Base-by-base conservation (phyloP, 2,888 invertebrate genomes). In the Dysmachus trigonus region DNA sequence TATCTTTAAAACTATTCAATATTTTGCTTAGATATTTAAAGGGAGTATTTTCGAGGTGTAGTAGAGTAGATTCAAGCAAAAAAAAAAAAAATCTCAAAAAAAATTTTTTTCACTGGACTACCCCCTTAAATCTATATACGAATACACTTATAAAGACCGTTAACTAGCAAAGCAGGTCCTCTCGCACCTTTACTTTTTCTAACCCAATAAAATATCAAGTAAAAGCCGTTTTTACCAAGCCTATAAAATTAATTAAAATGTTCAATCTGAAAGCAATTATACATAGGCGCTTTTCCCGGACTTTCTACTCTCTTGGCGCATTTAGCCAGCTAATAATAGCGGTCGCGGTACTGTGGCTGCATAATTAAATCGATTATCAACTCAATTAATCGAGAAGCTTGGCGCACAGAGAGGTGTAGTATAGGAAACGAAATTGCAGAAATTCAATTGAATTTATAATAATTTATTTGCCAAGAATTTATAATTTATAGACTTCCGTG, bases 401-500 rank as follows among this genome's bases (percentile, higher is more conserved):
- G n/a, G 38, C 47, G n/a, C 15, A 30, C 5, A n/a, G 13, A 13
- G n/a, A 30, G 30, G 6, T n/a, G 1, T 47, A 30, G 79, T 47
- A n/a, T n/a, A 79, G 79, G 79, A 79, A 79, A 79, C 30, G 33
- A 33, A 79, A 6, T 79, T 47, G 22, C 41, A 51, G 79, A 79
- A 79, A 79, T 22, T 79, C 10, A 51, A 51, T 38, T 7, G 27
- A 79, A 79, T 79, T 79, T 41, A n/a, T n/a, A 51, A 79, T 79
- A 51, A 27, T 41, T 51, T 27, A 79, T 79, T 79, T 51, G 47
- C 47, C 31, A 22, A 79, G 76, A 79, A 79, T 41, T 79, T n/a
- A n/a, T n/a, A n/a, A 79, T 79, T 79, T 79, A 79, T 79, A 79
- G 79, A 79, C 79, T 79, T 79, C 79, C 51, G 79, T 79, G 47